phyloP scores from a whole-genome alignment of 2,797 vertebrate genomes.

The Trachops cirrhosus region DNA sequence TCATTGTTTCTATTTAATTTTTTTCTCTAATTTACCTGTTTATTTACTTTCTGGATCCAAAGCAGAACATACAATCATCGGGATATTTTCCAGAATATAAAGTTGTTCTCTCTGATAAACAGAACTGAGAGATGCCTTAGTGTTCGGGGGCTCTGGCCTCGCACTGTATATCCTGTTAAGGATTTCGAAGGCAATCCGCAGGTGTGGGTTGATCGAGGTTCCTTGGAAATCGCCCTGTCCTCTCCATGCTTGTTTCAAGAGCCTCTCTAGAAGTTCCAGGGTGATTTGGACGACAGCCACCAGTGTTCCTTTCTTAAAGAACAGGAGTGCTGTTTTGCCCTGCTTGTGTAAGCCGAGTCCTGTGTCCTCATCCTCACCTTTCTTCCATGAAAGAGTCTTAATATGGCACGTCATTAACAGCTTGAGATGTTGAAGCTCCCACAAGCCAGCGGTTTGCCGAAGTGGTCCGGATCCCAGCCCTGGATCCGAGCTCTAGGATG shows the following conservation, averaged over 20 bases:
- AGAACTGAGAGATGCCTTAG: not conserved
- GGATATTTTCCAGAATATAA: not conserved
- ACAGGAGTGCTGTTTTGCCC: no score
- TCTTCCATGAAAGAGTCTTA: not conserved
- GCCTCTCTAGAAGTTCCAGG: not conserved
- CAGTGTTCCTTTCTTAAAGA: not conserved
- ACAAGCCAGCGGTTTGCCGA: not conserved
- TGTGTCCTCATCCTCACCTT: not conserved
- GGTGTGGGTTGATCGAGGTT: not conserved
- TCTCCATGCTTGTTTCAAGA: not conserved
- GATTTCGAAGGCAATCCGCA: not conserved
- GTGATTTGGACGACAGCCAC: not conserved
- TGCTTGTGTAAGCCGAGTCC: not conserved
- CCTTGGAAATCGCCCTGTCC: not conserved
- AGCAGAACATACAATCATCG: not conserved
- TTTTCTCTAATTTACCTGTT: not conserved
- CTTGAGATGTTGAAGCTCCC: rapidly evolving
- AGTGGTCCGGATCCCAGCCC: not conserved
- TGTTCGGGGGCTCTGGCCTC: not conserved
- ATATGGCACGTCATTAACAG: rapidly evolving
- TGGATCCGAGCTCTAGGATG: not conserved
- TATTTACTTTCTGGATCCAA: not conserved
- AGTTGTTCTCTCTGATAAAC: not conserved
- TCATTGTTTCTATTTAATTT: not conserved
- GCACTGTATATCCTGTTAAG: not conserved